Evolutionary conservation across 1,140 invertebrate species (phyloP).

Genomic region (Cydia strobilella): DNA sequence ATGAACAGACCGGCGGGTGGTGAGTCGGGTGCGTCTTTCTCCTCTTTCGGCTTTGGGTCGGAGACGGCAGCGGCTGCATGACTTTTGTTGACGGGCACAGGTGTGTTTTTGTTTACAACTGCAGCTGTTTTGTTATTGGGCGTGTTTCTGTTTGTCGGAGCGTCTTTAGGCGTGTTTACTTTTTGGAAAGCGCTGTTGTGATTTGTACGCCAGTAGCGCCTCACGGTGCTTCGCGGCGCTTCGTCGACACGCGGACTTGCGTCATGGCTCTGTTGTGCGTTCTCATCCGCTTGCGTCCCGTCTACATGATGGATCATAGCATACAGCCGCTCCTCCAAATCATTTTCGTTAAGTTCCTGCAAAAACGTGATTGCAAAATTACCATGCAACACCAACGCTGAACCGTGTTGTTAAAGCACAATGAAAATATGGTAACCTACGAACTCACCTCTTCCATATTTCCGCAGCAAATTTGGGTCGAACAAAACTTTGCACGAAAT

Average conservation of each 20-base stretch:
- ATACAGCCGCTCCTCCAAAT: constrained; percentile 73
- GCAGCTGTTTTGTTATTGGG: constrained; percentile 38
- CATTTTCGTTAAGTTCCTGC: constrained; percentile 75
- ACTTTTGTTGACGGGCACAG: constrained; percentile 26
- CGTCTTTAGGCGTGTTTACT: constrained; percentile 52
- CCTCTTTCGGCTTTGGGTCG: constrained; percentile 50
- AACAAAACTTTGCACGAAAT: constrained; percentile 62
- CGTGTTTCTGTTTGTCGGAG: constrained; percentile 38
- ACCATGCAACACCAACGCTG: constrained; percentile 47
- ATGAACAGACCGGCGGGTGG: constrained; percentile 53
- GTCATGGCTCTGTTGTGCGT: constrained; percentile 47
- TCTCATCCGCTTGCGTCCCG: constrained; percentile 55
- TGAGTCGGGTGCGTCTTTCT: constrained; percentile 38
- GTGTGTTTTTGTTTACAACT: not conserved
- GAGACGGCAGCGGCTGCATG: constrained; percentile 5
- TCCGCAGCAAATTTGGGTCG: constrained; percentile 60
- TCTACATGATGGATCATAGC: constrained; percentile 74
- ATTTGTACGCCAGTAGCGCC: constrained; percentile 68
- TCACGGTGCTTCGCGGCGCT: constrained; percentile 55
- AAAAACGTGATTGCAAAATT: constrained; percentile 58
- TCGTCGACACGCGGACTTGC: constrained; percentile 47
- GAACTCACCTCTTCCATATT: constrained; percentile 75
- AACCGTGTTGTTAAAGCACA: constrained; percentile 60
- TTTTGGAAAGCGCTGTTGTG: constrained; percentile 49
- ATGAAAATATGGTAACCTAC: constrained; percentile 67